Percentiles rank a stretch among this genome's conserved stretches.
phyloP scores from a whole-genome alignment of 2,888 invertebrate species.

The Tenodera sinensis region DNA sequence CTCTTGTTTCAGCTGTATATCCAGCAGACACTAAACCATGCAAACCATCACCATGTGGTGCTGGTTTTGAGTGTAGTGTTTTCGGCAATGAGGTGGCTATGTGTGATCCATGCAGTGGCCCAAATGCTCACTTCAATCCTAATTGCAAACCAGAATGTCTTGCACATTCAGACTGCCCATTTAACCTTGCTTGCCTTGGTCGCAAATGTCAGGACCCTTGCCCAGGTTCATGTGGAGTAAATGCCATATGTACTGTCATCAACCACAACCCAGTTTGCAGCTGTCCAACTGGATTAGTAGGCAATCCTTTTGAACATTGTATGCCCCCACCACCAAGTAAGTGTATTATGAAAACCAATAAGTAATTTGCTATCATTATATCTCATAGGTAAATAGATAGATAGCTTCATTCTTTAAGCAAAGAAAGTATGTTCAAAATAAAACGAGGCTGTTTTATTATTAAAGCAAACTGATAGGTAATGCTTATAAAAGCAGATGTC shows the following conservation, averaged over 20 bases:
- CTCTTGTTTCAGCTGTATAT: not conserved
- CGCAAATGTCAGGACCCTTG: slow-evolving; percentile 75
- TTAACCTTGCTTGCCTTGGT: slow-evolving; percentile 70
- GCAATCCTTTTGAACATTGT: slow-evolving; percentile 77
- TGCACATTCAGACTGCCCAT: slow-evolving; percentile 74
- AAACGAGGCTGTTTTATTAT: not conserved
- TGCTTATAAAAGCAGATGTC: too few species aligned
- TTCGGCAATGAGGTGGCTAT: slow-evolving; percentile 73
- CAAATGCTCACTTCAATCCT: slow-evolving; percentile 64
- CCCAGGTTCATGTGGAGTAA: slow-evolving; percentile 73
- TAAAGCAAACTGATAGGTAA: not conserved
- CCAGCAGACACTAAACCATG: slow-evolving; percentile 55
- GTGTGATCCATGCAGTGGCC: slow-evolving; percentile 71
- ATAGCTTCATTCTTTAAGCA: not conserved
- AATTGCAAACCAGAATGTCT: slow-evolving; percentile 80
- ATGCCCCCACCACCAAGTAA: slow-evolving; percentile 55
- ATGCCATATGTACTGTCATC: slow-evolving; percentile 66
- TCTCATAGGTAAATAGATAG: not conserved
- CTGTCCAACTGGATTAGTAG: slow-evolving; percentile 63
- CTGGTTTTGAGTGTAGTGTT: slow-evolving; percentile 62
- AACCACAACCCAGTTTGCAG: slow-evolving; percentile 70
- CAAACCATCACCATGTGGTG: slow-evolving; percentile 72
- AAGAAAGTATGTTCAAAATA: not conserved
- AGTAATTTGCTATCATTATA: not conserved
- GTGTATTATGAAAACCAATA: slow-evolving; percentile 32